Percentiles rank a stretch among this genome's conserved stretches.
phyloP scores from a whole-genome alignment of 2,113 vertebrate genomes.

The Agapornis roseicollis region DNA sequence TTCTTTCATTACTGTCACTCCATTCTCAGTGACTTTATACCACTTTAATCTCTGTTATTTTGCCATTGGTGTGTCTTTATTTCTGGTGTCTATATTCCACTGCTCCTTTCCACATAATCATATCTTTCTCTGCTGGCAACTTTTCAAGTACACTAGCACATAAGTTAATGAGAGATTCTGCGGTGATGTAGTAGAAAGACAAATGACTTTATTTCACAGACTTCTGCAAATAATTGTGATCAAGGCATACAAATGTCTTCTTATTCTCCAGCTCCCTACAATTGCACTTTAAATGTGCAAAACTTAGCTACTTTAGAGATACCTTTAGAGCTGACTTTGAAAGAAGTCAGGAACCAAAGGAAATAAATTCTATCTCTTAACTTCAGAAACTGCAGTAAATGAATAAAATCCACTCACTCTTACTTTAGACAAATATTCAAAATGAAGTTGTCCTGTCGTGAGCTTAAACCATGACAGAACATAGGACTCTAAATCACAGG shows the following conservation, averaged over 20 bases:
- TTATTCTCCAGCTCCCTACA: neutral
- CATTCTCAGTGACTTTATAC: neutral
- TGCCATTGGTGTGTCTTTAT: neutral
- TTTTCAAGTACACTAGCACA: neutral
- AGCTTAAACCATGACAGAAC: slow-evolving; percentile 72
- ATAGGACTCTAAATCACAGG: slow-evolving; percentile 98
- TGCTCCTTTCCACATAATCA: neutral
- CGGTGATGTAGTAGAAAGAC: neutral
- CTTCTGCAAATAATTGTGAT: neutral
- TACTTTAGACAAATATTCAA: neutral
- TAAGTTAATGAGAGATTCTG: neutral
- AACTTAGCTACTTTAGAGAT: neutral
- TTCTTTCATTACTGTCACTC: neutral
- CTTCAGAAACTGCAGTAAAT: neutral
- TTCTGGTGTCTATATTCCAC: neutral
- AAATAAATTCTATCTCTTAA: neutral
- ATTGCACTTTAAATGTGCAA: neutral
- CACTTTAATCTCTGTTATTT: neutral
- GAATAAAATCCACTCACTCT: neutral
- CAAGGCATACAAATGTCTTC: neutral
- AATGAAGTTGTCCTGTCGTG: neutral
- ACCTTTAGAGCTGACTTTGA: neutral
- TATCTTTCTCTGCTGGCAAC: neutral
- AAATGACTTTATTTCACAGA: neutral
- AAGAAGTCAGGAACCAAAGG: neutral